Evolutionary conservation across 1,140 invertebrate genomes (phyloP), one percentile per base, ranked within the genome.

Genomic region (Coelopa frigida): DNA sequence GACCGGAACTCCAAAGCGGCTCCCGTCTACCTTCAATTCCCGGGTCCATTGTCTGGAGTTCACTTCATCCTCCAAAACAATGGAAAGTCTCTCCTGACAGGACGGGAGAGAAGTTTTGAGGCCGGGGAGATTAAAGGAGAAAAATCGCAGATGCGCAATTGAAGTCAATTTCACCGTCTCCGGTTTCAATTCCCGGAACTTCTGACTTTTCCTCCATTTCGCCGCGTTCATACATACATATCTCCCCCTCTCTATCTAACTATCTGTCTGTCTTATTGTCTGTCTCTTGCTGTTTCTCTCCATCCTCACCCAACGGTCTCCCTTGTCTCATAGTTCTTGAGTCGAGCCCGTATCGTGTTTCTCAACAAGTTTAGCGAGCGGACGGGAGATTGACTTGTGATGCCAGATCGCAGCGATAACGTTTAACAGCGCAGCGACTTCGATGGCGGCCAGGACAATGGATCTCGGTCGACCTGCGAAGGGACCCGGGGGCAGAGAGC

Each of bases 361-460:
- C 59, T 58, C 61, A 56, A 64, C 61, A 56, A 64, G 61, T 63
- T 63, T 63, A 61, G 61, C 61, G 58, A 54, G 59, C 57, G 24
- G 32, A 29, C 32, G 40, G 24, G 44, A 49, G 53, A 53, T 51
- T 48, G 26, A 15, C 50, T 50, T n/a, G n/a, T n/a, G n/a, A n/a
- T n/a, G n/a, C n/a, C n/a, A n/a, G n/a, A n/a, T 44, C 35, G 31
- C 31, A 21, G 31, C 42, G 42, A 44, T 44, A 44, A 33, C 42
- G 31, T 44, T 44, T 44, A 20, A 43, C 27, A 29, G n/a, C n/a
- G n/a, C n/a, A n/a, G n/a, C n/a, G n/a, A n/a, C n/a, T n/a, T n/a
- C n/a, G n/a, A n/a, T n/a, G n/a, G n/a, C n/a, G n/a, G n/a, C n/a
- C n/a, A n/a, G n/a, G n/a, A n/a, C n/a, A n/a, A n/a, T n/a, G n/a